Conservation (phyloP, 2,113 vertebrate species). For the Gymnocephalus cernua region DNA sequence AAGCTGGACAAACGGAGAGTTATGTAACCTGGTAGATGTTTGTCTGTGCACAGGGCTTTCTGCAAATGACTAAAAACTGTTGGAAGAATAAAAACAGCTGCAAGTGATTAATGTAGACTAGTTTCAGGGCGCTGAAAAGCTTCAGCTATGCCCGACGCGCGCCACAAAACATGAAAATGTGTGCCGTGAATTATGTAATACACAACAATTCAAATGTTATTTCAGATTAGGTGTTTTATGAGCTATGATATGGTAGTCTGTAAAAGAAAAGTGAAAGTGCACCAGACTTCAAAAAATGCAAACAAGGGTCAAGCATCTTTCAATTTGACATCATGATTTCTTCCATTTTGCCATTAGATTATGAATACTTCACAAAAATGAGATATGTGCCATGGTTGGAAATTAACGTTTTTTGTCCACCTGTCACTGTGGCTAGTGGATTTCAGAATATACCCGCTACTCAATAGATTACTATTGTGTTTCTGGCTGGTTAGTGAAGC, state of each 20-base stretch:
- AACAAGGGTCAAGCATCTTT: neutral
- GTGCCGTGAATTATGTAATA: neutral
- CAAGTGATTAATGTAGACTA: neutral
- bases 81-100: neutral
- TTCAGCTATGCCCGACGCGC: neutral
- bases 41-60: neutral
- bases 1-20: neutral
- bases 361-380: neutral
- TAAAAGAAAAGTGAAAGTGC: neutral
- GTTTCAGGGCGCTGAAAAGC: neutral
- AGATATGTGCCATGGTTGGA: neutral
- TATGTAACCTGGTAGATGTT: conserved; percentile 27
- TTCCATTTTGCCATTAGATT: neutral
- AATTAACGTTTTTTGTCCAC: no score
- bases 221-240: neutral
- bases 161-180: neutral
- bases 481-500: no score
- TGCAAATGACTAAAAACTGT: neutral
- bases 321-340: neutral
- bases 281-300: no score
- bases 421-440: no score
- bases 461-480: no score
- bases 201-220: neutral
- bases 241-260: neutral
- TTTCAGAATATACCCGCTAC: no score